phyloP scores from a whole-genome alignment of 2,888 invertebrate genomes.

The Desoria tigrina region DNA sequence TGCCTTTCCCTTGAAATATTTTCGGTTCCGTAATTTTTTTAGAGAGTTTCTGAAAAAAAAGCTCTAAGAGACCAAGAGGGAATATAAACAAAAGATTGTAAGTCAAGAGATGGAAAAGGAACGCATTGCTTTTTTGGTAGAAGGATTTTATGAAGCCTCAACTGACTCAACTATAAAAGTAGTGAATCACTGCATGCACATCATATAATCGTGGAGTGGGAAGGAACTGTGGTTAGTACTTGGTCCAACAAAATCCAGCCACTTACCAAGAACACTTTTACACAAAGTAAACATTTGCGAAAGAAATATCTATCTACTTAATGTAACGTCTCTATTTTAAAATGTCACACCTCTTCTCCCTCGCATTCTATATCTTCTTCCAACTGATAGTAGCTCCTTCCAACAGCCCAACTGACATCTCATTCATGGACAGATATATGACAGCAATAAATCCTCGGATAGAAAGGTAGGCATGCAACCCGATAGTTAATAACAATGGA shows the following conservation, averaged over 20 bases:
- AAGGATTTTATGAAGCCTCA: no score
- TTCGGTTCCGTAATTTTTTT: no score
- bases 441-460: constrained; percentile 10
- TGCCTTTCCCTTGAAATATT: no score
- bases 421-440: constrained; percentile 15
- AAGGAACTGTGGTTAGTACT: no score
- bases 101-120: no score
- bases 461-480: neutral
- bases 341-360: constrained; percentile 12
- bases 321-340: constrained; percentile 7
- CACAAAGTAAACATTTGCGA: constrained; percentile 16
- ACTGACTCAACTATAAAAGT: no score
- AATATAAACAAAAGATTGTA: no score
- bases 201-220: no score
- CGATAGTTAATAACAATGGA: constrained; percentile 2
- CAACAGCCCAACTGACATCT: constrained; percentile 10
- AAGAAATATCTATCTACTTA: constrained; percentile 11
- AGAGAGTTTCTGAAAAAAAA: no score
- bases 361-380: neutral
- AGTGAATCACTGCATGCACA: no score
- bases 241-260: constrained; percentile 13
- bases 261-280: constrained; percentile 14
- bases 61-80: no score
- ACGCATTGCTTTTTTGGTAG: no score
- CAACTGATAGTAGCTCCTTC: neutral